Evolutionary conservation across 2,797 vertebrate genomes (phyloP), one percentile per base, ranked within the genome.

Genomic region (Muscicapa striata): DNA sequence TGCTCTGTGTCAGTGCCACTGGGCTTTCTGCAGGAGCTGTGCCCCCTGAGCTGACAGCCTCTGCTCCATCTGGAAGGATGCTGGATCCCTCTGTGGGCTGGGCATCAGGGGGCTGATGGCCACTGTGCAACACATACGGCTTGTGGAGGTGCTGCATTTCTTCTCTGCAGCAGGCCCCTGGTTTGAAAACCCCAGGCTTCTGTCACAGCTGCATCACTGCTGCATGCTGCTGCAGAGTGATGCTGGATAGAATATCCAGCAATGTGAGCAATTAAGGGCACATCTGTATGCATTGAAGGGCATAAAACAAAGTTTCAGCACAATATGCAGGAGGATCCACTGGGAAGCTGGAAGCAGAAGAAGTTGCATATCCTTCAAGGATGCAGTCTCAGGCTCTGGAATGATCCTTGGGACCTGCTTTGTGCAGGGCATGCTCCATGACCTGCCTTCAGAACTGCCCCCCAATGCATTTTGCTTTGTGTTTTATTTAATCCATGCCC

Each of bases 91-190:
- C 83, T 62, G 36, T 7, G 46, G 59, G 11, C 64, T 68, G 67
- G 73, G 38, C 74, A 48, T 62, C 82, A 18, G 24, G 13, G 43
- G 49, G 4, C 52, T 74, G 22, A 30, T 83, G 36, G 57, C 61
- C 64, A 34, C 54, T 2, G 1, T 38, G 4, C 23, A n/a, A 51
- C 43, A 2, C 13, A 43, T 30, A n/a, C 0, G 0, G 3, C 73
- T 26, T 26, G 20, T 38, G 68, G 75, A 67, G 45, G 17, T 43
- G 78, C 27, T 46, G 62, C 41, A 19, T n/a, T 85, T 79, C n/a
- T 48, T 70, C 64, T 32, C 18, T 26, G 13, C 34, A 34, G 30
- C 38, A 85, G 81, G 59, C 2, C 9, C 29, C 29, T 6, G 11
- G 16, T 11, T n/a, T 48, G 40, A 78, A 88, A 94, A 30, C 41